These are phyloP conservation scores for Sprattus sprattus DNA, from an alignment of 2,113 vertebrate genomes.

Conservation along the genomic window DNA sequence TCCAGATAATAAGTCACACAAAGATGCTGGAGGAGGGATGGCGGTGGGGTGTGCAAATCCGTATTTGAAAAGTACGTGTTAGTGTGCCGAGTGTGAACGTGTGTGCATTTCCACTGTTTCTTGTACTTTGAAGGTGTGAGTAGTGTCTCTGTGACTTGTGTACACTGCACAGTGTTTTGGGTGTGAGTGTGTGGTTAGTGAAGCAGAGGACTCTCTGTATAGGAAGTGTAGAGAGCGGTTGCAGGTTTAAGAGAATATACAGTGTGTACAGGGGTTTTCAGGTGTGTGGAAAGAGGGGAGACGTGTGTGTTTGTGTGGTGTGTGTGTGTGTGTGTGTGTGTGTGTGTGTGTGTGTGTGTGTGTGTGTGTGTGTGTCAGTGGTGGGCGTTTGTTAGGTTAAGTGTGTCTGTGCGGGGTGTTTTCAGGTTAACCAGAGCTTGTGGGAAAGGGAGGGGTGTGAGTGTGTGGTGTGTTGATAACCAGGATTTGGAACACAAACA, in stretches of 20 bases:
- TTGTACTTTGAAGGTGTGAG: neutral
- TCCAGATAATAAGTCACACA: too few species aligned
- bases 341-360: constrained; percentile 31
- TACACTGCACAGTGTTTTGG: neutral
- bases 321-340: constrained; percentile 12
- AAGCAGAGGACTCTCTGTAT: neutral
- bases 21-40: neutral
- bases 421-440: constrained; percentile 23
- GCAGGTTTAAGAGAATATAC: too few species aligned
- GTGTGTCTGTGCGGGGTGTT: neutral
- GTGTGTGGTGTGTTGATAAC: constrained; percentile 75
- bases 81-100: neutral
- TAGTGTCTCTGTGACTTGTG: neutral
- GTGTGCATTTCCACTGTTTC: neutral
- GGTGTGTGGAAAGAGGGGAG: too few species aligned
- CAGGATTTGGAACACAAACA: constrained; percentile 71
- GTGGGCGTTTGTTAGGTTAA: neutral
- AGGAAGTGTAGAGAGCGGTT: neutral
- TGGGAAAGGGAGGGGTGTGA: constrained; percentile 52
- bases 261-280: too few species aligned
- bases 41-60: neutral
- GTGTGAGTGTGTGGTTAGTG: neutral
- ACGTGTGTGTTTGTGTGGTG: neutral
- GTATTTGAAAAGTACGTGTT: neutral
- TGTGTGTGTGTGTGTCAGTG: constrained; percentile 45